Base-by-base conservation (phyloP, 2,797 vertebrate genomes). In the Rhinichthys osculus region DNA sequence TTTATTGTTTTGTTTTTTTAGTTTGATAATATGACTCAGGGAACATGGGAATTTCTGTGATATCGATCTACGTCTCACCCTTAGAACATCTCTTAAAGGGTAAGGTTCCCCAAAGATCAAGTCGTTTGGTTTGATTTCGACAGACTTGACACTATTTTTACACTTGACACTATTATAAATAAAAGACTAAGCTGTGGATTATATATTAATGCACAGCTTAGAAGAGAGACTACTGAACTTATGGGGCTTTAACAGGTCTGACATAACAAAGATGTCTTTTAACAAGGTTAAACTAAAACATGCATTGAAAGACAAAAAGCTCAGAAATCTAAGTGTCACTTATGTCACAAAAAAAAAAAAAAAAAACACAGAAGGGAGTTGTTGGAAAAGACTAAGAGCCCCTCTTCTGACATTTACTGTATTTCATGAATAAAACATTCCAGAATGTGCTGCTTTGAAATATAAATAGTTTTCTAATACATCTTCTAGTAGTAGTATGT, bases 271-370 rank as follows among this genome's bases (percentile, higher is more conserved):
- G 59, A 47, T 17, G 16, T 73, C 11, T 77, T 84, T 87, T 27
- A 64, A 52, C 40, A 89, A 87, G 86, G 85, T 83, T 85, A 83
- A 80, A 82, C 42, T 69, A n/a, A 77, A 67, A 57, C 9, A 30
- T 35, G 52, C 38, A 27, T 13, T 30, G 21, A 35, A 42, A 73
- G 4, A 57, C 14, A 30, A 44, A 14, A 42, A 23, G 23, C 64
- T 7, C 11, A 30, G 50, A 72, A 59, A 66, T 50, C 7, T 64
- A 27, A 82, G 67, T 40, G 52, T 86, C n/a, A 64, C 11, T 35
- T 57, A 66, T 44, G 66, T 64, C 30, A 67, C 57, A 62, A 2
- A 30, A 8, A 57, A 1, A n/a, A 23, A 11, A 17, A 5, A 5
- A 64, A 21, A 52, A 47, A 6, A 38, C 10, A 42, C 9, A 44